Conservation (phyloP, 2,113 vertebrate species). For the Asarcornis scutulata region DNA sequence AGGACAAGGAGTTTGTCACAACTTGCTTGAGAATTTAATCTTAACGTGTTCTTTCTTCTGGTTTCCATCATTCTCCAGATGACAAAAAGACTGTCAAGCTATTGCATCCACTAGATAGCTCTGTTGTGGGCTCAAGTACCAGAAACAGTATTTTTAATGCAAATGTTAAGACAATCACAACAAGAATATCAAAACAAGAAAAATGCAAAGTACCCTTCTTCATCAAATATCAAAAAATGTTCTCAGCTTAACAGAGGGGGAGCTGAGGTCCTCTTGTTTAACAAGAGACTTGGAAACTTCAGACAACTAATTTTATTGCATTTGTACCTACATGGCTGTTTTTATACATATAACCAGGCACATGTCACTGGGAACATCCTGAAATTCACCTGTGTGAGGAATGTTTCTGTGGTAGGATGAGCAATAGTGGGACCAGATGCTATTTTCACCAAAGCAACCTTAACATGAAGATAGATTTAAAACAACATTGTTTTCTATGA, state of each 20-base stretch:
- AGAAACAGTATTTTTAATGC: not conserved
- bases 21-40: slow-evolving; percentile 83
- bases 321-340: not conserved
- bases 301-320: not conserved
- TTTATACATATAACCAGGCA: not conserved
- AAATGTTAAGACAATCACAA: not conserved
- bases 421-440: not conserved
- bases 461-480: not conserved
- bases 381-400: not conserved
- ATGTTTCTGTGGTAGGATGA: not conserved
- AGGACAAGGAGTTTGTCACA: slow-evolving; percentile 89
- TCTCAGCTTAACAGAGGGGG: not conserved
- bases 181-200: not conserved
- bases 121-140: not conserved
- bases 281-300: not conserved
- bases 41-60: slow-evolving; percentile 72
- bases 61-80: slow-evolving; percentile 79
- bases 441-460: not conserved
- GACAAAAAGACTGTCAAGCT: slow-evolving; percentile 59
- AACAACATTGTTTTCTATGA: not conserved
- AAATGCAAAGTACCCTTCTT: not conserved
- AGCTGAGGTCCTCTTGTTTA: not conserved
- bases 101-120: not conserved
- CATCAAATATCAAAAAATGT: not conserved
- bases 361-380: not conserved